Percentiles rank a stretch among this genome's conserved stretches.
Evolutionary conservation across 2,888 invertebrate genomes (phyloP).

Genomic region (Prenolepis imparis): DNA sequence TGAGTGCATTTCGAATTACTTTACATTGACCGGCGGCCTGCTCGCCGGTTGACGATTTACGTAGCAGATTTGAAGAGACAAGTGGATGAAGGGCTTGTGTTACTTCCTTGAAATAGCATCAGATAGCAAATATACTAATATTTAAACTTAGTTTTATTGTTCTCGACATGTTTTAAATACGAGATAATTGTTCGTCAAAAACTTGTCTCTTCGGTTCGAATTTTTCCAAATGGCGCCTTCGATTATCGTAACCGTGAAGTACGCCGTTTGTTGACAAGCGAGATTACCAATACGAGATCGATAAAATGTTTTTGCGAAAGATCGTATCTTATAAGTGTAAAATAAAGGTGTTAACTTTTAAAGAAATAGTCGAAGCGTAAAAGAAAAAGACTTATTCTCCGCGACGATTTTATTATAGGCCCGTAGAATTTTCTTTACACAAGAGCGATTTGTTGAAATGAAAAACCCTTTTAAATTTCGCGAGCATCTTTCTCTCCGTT

Average conservation of each 20-base stretch:
- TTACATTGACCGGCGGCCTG: conserved; percentile 16
- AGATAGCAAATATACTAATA: not conserved
- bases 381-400: too few relatives aligned
- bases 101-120: not conserved
- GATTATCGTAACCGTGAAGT: conserved; percentile 21
- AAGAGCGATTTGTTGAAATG: conserved; percentile 17
- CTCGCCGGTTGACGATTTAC: conserved; percentile 22
- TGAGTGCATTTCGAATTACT: conserved; percentile 54
- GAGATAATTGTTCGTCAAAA: not conserved
- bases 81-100: not conserved
- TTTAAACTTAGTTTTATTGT: not conserved
- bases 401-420: too few relatives aligned
- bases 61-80: not conserved
- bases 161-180: not conserved
- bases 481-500: conserved; percentile 60
- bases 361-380: too few relatives aligned
- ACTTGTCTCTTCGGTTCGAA: conserved; percentile 18
- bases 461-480: conserved; percentile 49
- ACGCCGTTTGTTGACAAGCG: not conserved
- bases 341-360: too few relatives aligned
- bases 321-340: not conserved
- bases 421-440: too few relatives aligned
- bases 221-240: not conserved
- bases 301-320: not conserved
- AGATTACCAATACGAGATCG: not conserved